Conservation (phyloP, 2,888 invertebrate genomes). For the Tolmerus cingulatus region DNA sequence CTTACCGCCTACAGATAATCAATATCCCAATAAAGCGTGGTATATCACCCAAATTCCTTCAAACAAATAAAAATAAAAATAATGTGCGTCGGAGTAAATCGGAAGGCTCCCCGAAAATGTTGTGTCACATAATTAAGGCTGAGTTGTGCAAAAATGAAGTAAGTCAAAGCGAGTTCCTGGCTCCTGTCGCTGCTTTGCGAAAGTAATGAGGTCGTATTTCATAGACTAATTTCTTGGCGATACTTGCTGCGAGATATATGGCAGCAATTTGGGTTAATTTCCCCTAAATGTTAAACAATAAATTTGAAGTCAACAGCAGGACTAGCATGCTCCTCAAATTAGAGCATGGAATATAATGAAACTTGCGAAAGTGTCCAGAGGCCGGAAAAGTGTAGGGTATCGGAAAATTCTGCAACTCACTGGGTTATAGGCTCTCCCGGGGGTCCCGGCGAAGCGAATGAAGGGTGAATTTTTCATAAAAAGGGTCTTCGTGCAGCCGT, state of each 20-base stretch:
- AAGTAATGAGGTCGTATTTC: constrained; percentile 17
- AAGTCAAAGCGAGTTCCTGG: background rate
- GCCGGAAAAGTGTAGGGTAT: background rate
- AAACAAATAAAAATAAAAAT: background rate
- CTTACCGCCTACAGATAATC: background rate
- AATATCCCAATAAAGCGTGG: background rate
- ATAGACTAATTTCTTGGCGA: constrained; percentile 10
- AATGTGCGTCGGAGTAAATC: background rate
- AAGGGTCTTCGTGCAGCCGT: background rate
- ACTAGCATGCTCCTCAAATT: background rate
- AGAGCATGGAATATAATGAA: background rate
- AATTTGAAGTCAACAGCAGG: constrained; percentile 5
- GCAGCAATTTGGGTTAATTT: constrained; percentile 12
- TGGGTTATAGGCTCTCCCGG: background rate
- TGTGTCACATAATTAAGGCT: background rate
- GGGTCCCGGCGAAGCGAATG: background rate
- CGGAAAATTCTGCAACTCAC: constrained; percentile 17
- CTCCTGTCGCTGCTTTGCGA: background rate
- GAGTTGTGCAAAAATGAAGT: background rate
- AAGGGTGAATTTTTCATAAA: constrained; percentile 10
- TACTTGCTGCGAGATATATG: constrained; percentile 7
- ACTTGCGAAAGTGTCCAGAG: background rate
- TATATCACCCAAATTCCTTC: background rate
- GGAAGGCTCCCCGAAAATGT: background rate
- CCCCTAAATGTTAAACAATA: constrained; percentile 4